Percentiles rank a stretch among this genome's conserved stretches.
phyloP scores from a whole-genome alignment of 1,140 invertebrate species.

The Drosophila albomicans region DNA sequence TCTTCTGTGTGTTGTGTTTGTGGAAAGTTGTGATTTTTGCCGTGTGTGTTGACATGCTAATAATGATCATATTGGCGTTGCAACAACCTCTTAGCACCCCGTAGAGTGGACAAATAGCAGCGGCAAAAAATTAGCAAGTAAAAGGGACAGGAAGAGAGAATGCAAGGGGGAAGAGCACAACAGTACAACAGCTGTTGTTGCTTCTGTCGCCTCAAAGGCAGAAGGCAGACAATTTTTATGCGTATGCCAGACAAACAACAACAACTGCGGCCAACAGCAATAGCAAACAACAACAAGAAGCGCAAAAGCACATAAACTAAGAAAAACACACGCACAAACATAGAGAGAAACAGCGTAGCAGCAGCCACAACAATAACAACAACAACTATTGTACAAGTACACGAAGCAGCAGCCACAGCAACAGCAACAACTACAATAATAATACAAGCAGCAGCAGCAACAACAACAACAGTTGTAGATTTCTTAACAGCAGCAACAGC shows the following conservation, averaged over 20 bases:
- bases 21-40: slow-evolving; percentile 77
- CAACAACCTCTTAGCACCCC: slow-evolving; percentile 68
- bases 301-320: slow-evolving; percentile 71
- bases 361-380: slow-evolving; percentile 50
- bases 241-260: slow-evolving; percentile 75
- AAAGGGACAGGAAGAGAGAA: slow-evolving; percentile 35
- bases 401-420: slow-evolving; percentile 44
- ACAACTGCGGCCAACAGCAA: slow-evolving; percentile 52
- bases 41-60: slow-evolving; percentile 74
- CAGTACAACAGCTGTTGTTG: slow-evolving; percentile 45
- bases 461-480: slow-evolving; percentile 49
- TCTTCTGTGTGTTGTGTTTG: slow-evolving; percentile 42
- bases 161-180: not conserved
- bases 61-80: slow-evolving; percentile 74
- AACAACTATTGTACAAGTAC: slow-evolving; percentile 36
- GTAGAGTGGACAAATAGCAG: slow-evolving; percentile 55
- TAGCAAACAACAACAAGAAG: slow-evolving; percentile 55
- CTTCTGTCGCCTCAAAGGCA: slow-evolving; percentile 50
- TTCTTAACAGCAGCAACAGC: slow-evolving; percentile 72
- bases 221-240: slow-evolving; percentile 61
- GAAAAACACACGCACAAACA: slow-evolving; percentile 60
- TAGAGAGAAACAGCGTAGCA: slow-evolving; percentile 44
- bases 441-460: slow-evolving; percentile 37
- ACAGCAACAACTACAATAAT: slow-evolving; percentile 11
- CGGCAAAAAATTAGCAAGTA: slow-evolving; percentile 76